Percentiles rank a stretch among this genome's conserved stretches.
Conservation (phyloP, 2,113 vertebrate species). For the Calyptommatus sinebrachiatus region DNA sequence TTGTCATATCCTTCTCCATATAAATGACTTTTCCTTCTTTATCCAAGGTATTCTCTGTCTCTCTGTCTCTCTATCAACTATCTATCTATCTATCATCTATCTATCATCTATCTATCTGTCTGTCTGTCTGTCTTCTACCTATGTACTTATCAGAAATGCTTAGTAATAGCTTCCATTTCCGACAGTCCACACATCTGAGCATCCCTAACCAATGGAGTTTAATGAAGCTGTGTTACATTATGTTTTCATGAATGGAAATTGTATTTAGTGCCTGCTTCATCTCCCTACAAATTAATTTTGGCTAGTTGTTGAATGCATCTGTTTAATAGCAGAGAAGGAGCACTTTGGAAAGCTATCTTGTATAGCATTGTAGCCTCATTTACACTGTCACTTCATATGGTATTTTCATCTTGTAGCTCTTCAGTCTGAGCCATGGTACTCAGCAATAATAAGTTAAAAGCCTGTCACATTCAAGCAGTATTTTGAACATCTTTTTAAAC, state of each 20-base stretch:
- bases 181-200: neutral
- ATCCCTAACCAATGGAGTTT: neutral
- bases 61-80: neutral
- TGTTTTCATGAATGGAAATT: constrained; percentile 46
- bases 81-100: too few relatives aligned
- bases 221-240: neutral
- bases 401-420: constrained; percentile 45
- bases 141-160: neutral
- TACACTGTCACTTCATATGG: constrained; percentile 45
- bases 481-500: constrained; percentile 57
- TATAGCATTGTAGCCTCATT: constrained; percentile 53
- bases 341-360: constrained; percentile 59
- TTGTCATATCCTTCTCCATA: neutral
- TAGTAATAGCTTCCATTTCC: neutral
- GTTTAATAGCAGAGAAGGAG: constrained; percentile 50
- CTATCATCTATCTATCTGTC: too few relatives aligned
- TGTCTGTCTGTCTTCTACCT: too few relatives aligned
- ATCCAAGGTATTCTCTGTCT: neutral
- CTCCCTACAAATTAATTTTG: constrained; percentile 42
- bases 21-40: neutral
- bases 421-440: constrained; percentile 50
- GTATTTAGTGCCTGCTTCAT: constrained; percentile 43
- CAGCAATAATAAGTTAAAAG: constrained; percentile 58
- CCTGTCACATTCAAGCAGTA: constrained; percentile 41
- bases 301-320: constrained; percentile 52